Base-by-base conservation (phyloP, 1,140 invertebrate species). In the Littorina saxatilis region DNA sequence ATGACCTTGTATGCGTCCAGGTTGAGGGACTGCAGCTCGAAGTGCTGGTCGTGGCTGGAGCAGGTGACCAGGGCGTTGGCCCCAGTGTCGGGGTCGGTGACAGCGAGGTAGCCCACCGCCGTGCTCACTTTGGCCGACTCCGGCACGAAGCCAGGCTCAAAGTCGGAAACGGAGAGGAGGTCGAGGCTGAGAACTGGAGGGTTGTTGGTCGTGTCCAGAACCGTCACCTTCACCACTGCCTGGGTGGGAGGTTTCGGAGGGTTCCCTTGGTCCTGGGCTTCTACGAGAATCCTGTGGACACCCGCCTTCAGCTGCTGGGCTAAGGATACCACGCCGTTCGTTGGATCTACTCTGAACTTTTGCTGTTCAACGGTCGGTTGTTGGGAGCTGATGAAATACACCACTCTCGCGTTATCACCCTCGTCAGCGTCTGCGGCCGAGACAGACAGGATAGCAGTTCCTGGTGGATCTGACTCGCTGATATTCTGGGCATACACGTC, bases 141-240 rank as follows among this genome's bases (percentile, higher is more conserved):
- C 76, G 88, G n/a, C 85, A 85, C 27, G 63, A 79, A 32, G 78
- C 88, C 73, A 17, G 74, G 79, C 39, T 86, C 84, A 17, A 90
- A 82, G 13, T 88, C 80, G 66, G 87, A 87, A 4, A 88, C 83
- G 29, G 85, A 86, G 11, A 91, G 83, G 0, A 86, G 73, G 61
- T 89, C 89, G 1, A 90, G 68, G 0, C 97, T 96, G 89, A 99
- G 99, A 70, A 95, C 94, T 0, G 98, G 98, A 0, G 94, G 94
- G 89, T 98, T 98, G 90, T 99, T 98, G 90, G 99, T 98, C 83
- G 97, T 96, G 91, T 99, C 98, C 82, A 96, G 94, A 0, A 99
- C 93, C 23, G 80, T 83, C 1, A 92, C 84, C 23, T 92, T 93
- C 58, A 98, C 93, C 55, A 94, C 93, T 17, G 97, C 93, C 29